phyloP scores from a whole-genome alignment of 2,797 vertebrate species.

The Onychomys torridus region DNA sequence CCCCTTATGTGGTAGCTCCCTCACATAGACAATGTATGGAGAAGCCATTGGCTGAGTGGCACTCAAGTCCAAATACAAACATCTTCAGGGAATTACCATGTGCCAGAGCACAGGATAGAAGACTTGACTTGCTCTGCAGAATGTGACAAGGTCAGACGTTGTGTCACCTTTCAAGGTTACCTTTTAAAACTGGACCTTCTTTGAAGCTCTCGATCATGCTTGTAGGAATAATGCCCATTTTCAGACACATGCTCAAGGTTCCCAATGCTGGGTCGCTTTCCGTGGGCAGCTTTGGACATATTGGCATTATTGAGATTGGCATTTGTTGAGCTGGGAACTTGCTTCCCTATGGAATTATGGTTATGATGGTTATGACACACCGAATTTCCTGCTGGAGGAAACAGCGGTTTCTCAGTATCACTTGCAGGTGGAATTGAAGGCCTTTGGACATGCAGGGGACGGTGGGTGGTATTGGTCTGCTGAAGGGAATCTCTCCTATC shows the following conservation, averaged over 20 bases:
- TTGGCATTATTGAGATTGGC: constrained; percentile 99
- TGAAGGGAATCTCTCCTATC: constrained; percentile 94
- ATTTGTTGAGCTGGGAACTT: constrained; percentile 97
- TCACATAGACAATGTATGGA: not conserved
- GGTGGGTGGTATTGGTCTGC: constrained; percentile 97
- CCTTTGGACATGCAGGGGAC: constrained; percentile 95
- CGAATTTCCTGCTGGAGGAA: constrained; percentile 89
- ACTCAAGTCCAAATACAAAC: not conserved
- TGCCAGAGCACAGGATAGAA: not conserved
- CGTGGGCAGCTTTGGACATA: constrained; percentile 94
- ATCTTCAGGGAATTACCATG: not conserved
- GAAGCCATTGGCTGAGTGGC: not conserved
- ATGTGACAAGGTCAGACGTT: not conserved
- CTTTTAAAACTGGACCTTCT: constrained; percentile 94
- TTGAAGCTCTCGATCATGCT: constrained; percentile 91
- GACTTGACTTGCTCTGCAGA: not conserved
- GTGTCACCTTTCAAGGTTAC: constrained; percentile 87
- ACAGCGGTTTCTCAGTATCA: constrained; percentile 94
- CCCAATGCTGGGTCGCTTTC: constrained; percentile 90
- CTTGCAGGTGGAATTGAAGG: constrained; percentile 92
- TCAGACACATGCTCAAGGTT: constrained; percentile 92
- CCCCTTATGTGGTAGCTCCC: not conserved
- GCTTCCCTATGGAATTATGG: constrained; percentile 94
- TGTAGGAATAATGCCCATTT: constrained; percentile 92
- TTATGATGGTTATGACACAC: constrained; percentile 94